Evolutionary conservation across 2,888 invertebrate species (phyloP).

Genomic region (Drosophila gaucha): DNA sequence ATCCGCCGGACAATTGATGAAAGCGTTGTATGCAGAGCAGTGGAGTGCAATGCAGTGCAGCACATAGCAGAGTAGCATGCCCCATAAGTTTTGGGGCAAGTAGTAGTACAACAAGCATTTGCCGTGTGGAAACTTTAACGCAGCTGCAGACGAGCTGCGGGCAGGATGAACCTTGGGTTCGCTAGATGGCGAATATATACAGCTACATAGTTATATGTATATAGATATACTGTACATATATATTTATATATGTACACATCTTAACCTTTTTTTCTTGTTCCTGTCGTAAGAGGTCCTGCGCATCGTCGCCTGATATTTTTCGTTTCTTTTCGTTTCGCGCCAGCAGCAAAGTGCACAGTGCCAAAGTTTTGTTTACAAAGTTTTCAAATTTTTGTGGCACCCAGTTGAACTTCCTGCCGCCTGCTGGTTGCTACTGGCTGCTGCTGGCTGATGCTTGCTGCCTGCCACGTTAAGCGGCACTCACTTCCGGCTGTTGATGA

Average conservation of each 20-base stretch:
- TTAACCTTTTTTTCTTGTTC: conserved; percentile 18
- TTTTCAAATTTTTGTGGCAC: conserved; percentile 79
- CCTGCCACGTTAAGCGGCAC: conserved; percentile 48
- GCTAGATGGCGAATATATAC: conserved; percentile 7
- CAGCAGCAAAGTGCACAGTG: conserved; percentile 72
- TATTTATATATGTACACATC: neutral
- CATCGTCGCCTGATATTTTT: conserved; percentile 64
- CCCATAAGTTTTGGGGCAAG: conserved; percentile 56
- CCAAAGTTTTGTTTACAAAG: conserved; percentile 80
- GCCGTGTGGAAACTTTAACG: conserved; percentile 75
- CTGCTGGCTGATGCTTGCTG: conserved; percentile 1
- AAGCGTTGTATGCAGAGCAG: conserved; percentile 58
- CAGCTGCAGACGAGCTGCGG: conserved; percentile 62
- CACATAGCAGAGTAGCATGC: neutral
- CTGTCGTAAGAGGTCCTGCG: conserved; percentile 40
- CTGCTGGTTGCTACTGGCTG: conserved; percentile 26
- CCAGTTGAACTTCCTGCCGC: conserved; percentile 72
- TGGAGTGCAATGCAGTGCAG: neutral
- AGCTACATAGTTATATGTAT: neutral
- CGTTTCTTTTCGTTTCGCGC: conserved; percentile 62
- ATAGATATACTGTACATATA: neutral
- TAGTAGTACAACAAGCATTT: conserved; percentile 63
- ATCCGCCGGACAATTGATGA: conserved; percentile 80
- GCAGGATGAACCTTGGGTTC: conserved; percentile 22
- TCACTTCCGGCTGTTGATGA: conserved; percentile 67